Evolutionary conservation across 2,797 vertebrate species (phyloP).

Genomic region (Coccyzus lansbergi): DNA sequence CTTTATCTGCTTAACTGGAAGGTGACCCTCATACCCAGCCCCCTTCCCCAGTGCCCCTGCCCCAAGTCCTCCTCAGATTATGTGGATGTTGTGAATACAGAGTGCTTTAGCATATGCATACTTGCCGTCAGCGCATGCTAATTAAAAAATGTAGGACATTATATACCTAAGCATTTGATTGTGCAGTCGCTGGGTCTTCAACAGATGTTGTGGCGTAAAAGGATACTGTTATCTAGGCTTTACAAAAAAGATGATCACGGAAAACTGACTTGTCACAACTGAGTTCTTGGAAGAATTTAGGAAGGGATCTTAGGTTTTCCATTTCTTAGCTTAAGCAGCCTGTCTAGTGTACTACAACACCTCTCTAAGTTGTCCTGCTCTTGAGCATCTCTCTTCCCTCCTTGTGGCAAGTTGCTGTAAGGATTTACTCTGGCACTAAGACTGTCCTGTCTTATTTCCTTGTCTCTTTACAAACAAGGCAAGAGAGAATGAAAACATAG

Average conservation of each 20-base stretch:
- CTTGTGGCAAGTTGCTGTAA: neutral
- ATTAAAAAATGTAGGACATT: neutral
- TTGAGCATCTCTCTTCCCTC: neutral
- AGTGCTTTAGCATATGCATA: neutral
- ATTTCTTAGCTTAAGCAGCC: neutral
- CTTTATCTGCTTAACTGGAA: neutral
- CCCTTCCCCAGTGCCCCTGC: too few species aligned
- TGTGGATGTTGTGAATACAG: neutral
- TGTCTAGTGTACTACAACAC: too few species aligned
- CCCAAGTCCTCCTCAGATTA: neutral
- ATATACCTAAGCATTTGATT: neutral
- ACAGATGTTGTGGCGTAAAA: rapidly evolving
- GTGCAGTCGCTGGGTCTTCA: neutral
- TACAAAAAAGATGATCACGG: neutral
- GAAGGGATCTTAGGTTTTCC: neutral
- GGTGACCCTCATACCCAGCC: neutral
- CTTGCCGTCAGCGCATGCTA: neutral
- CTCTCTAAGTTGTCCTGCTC: neutral
- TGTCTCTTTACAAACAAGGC: neutral
- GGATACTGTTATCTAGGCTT: neutral
- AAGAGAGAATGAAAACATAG: neutral
- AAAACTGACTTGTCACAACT: neutral
- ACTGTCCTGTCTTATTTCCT: neutral
- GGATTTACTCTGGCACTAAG: neutral
- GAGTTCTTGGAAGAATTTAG: neutral